Base-by-base conservation (phyloP, 2,888 invertebrate genomes). In the Gisinianus flammeolus region DNA sequence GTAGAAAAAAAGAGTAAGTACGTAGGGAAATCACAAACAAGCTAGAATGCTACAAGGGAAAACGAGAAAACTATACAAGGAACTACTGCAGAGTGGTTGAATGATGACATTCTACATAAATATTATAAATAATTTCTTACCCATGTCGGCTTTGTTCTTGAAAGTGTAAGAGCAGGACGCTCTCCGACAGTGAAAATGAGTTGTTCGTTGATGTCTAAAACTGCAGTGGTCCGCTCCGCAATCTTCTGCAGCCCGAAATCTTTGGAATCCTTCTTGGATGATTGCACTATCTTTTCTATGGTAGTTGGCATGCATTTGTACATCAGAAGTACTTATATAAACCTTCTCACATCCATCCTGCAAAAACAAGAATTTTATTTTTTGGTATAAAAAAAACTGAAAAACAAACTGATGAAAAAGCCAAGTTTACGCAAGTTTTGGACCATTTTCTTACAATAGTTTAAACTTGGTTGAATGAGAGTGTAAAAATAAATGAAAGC, bases 111-210 rank as follows among this genome's bases (percentile, higher is more conserved):
- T 16, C n/a, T n/a, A n/a, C n/a, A n/a, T n/a, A n/a, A n/a, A n/a
- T n/a, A n/a, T n/a, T n/a, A n/a, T 33, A 30, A 31, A 66, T 2
- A 19, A 30, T 16, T 81, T 87, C 92, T 90, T 89, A 98, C 97
- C 98, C 97, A 98, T 98, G 88, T 98, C 98, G 85, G 97, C 97
- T 88, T 98, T 98, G 87, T 98, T 98, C 89, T 98, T 98, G 88
- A 98, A 98, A 0, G 97, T 98, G 86, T 93, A 97, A 84, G 93
- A 93, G 88, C 98, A 98, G 16, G 93, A 94, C 75, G 93, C 90
- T 85, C 98, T 89, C 81, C 96, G 90, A 88, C 98, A 98, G 87
- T 98, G 98, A 88, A 98, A 98, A 87, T 98, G 98, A 8, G 98
- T 98, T 76, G 97, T 98, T 85, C 96, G 90, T 87, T 97, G 97